phyloP scores from a whole-genome alignment of 1,140 invertebrate species.

The Geopemphigus sp. region DNA sequence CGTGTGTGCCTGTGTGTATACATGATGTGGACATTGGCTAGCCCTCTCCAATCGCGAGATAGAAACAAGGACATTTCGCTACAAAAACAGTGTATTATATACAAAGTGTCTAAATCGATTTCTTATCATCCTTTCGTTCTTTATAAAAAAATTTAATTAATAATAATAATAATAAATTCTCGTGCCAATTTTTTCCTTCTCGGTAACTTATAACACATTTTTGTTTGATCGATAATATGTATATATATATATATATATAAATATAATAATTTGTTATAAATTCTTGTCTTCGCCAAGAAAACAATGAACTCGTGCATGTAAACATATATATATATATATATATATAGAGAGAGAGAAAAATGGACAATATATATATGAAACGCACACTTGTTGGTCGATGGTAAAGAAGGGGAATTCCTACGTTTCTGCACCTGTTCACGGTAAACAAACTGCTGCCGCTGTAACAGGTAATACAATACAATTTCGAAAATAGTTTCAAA shows the following conservation, averaged over 20 bases:
- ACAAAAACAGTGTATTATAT: conserved; percentile 1
- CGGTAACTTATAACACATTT: too few species aligned
- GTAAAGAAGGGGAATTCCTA: not conserved
- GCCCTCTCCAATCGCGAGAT: not conserved
- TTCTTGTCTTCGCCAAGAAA: not conserved
- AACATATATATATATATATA: not conserved
- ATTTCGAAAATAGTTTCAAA: not conserved
- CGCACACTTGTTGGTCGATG: not conserved
- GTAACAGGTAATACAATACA: not conserved
- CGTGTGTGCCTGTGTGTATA: not conserved
- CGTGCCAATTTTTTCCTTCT: too few species aligned
- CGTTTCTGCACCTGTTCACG: conserved; percentile 1
- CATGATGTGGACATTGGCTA: conserved; percentile 7
- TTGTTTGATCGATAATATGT: too few species aligned
- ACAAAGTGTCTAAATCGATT: conserved; percentile 24
- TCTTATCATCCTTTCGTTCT: not conserved
- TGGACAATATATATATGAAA: not conserved
- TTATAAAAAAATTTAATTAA: not conserved
- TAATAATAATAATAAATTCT: not conserved
- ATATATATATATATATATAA: too few species aligned
- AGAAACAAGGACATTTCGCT: conserved; percentile 14
- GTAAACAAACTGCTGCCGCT: not conserved
- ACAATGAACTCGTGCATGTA: not conserved
- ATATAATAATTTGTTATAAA: too few species aligned
- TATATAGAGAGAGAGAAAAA: not conserved